A percentile compares a stretch with the other conserved stretches of the same genome.
These are phyloP conservation scores for Excalfactoria chinensis DNA, from an alignment of 2,113 vertebrate species.

Conservation along the genomic window DNA sequence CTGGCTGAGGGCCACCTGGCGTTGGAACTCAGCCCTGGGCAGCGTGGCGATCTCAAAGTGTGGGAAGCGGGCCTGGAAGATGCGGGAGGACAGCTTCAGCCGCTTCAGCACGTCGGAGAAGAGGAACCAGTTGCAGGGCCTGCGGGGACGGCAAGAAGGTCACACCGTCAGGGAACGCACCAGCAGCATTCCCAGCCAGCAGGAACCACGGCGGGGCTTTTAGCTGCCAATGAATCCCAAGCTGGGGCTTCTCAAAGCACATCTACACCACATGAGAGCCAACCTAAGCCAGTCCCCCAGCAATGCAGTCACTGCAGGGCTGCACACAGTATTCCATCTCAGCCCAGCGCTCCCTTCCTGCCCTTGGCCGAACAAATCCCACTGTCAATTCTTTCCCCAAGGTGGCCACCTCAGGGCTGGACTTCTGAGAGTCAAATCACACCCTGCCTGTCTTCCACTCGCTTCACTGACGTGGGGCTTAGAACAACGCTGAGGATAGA, in stretches of 20 bases:
- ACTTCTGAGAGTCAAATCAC: neutral
- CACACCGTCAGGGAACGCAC: neutral
- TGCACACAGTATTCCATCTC: neutral
- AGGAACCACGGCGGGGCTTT: no score
- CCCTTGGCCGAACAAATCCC: neutral
- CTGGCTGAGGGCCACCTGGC: slow-evolving; percentile 92
- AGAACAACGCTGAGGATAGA: no score
- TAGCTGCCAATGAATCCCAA: neutral
- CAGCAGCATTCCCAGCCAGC: neutral
- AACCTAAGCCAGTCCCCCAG: neutral
- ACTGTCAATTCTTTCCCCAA: neutral
- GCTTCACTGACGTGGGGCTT: neutral
- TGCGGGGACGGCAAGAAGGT: slow-evolving; percentile 25
- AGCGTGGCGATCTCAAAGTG: slow-evolving; percentile 92
- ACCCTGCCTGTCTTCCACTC: neutral
- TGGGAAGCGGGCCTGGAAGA: slow-evolving; percentile 94
- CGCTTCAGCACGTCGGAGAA: slow-evolving; percentile 92
- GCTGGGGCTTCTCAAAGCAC: neutral
- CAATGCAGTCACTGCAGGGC: neutral
- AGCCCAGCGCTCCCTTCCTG: neutral
- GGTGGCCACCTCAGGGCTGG: neutral
- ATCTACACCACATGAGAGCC: accelerated
- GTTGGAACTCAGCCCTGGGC: slow-evolving; percentile 85
- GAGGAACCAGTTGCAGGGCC: slow-evolving; percentile 98
- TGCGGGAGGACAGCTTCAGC: slow-evolving; percentile 93